A percentile compares a stretch with the other conserved stretches of the same genome.
phyloP scores from a whole-genome alignment of 2,888 invertebrate species.

The Patella caerulea region DNA sequence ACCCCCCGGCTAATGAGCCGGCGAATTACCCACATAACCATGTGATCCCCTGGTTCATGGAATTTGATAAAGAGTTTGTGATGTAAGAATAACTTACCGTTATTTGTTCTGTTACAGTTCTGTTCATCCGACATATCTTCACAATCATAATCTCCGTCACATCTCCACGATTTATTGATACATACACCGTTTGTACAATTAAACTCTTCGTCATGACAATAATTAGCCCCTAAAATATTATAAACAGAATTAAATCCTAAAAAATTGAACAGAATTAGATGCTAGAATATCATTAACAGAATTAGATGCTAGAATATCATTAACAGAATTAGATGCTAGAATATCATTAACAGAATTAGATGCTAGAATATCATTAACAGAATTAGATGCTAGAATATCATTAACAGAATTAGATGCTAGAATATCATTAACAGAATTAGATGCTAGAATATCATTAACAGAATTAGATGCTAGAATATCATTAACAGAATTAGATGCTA shows the following conservation, averaged over 20 bases:
- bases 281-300: background rate
- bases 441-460: too few relatives aligned
- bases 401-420: too few relatives aligned
- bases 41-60: too few relatives aligned
- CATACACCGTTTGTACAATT: slow-evolving; percentile 62
- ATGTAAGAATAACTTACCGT: too few relatives aligned
- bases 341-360: background rate
- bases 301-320: background rate
- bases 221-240: slow-evolving; percentile 14
- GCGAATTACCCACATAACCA: too few relatives aligned
- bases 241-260: background rate
- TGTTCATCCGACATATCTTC: slow-evolving; percentile 98
- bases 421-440: too few relatives aligned
- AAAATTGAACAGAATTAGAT: background rate
- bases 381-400: too few relatives aligned
- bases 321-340: background rate
- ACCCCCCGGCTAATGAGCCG: too few relatives aligned
- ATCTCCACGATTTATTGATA: slow-evolving; percentile 83
- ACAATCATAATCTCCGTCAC: slow-evolving; percentile 97
- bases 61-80: too few relatives aligned
- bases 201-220: slow-evolving; percentile 61
- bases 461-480: too few relatives aligned
- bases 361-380: background rate
- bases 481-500: too few relatives aligned
- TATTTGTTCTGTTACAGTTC: slow-evolving; percentile 73